phyloP scores from a whole-genome alignment of 2,797 vertebrate genomes.

The Peromyscus eremicus region DNA sequence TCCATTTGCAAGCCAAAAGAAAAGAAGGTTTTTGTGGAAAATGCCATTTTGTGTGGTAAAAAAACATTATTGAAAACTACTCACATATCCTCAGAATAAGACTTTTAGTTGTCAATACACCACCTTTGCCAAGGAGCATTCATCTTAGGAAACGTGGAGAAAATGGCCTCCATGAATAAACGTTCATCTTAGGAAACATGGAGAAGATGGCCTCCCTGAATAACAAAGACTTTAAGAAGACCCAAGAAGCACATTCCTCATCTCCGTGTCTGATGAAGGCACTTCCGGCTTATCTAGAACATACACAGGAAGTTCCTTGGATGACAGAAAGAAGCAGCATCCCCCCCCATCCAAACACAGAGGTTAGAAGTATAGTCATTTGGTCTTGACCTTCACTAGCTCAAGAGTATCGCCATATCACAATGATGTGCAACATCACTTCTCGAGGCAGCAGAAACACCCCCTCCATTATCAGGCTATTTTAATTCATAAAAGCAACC shows the following conservation, averaged over 20 bases:
- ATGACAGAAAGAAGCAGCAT: background rate
- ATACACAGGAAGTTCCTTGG: background rate
- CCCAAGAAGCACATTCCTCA: background rate
- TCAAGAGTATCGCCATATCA: background rate
- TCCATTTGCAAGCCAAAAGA: background rate
- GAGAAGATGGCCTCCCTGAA: background rate
- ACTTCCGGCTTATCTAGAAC: background rate
- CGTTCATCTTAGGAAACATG: background rate
- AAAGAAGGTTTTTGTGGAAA: background rate
- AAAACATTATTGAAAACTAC: background rate
- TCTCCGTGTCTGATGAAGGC: background rate
- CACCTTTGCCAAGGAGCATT: background rate
- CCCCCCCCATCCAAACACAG: background rate
- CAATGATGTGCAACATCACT: background rate
- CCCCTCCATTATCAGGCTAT: background rate
- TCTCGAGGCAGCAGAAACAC: conserved; percentile 1
- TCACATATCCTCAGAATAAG: background rate
- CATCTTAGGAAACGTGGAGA: background rate
- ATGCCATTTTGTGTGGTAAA: background rate
- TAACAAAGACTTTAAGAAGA: background rate
- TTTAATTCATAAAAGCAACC: conserved; percentile 1
- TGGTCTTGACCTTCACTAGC: background rate
- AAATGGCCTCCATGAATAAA: background rate
- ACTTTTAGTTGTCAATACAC: background rate
- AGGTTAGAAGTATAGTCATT: background rate